A percentile compares a stretch with the other conserved stretches of the same genome.
phyloP scores from a whole-genome alignment of 2,888 invertebrate genomes.

The Acleris emargana region DNA sequence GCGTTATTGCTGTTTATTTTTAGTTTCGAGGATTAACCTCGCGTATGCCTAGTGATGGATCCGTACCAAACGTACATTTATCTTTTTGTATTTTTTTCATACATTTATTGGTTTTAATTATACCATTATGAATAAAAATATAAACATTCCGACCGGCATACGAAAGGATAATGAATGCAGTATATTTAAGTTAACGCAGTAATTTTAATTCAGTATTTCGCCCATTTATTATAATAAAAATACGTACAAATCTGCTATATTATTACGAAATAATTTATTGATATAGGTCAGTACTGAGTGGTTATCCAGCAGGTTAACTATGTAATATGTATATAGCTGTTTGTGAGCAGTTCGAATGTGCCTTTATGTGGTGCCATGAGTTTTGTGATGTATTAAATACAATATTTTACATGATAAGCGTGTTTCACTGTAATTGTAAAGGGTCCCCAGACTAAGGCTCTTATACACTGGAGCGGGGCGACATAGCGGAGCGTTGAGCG shows the following conservation, averaged over 20 bases:
- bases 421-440: conserved; percentile 28
- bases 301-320: not conserved
- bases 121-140: no score
- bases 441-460: not conserved
- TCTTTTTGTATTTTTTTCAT: no score
- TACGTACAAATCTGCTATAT: conserved; percentile 3
- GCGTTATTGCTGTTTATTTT: no score
- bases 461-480: not conserved
- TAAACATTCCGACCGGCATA: no score
- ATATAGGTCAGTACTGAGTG: conserved; percentile 8
- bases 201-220: not conserved
- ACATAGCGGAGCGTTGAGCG: no score
- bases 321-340: conserved; percentile 49
- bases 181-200: no score
- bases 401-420: conserved; percentile 47
- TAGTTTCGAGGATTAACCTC: no score
- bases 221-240: not conserved
- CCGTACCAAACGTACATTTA: no score
- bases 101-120: no score
- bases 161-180: no score
- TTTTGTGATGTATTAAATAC: conserved; percentile 64
- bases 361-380: conserved; percentile 77
- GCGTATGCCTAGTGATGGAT: no score
- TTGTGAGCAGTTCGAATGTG: conserved; percentile 59
- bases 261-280: conserved; percentile 9